Base-by-base conservation (phyloP, 2,888 invertebrate species). In the Unio pictorum region DNA sequence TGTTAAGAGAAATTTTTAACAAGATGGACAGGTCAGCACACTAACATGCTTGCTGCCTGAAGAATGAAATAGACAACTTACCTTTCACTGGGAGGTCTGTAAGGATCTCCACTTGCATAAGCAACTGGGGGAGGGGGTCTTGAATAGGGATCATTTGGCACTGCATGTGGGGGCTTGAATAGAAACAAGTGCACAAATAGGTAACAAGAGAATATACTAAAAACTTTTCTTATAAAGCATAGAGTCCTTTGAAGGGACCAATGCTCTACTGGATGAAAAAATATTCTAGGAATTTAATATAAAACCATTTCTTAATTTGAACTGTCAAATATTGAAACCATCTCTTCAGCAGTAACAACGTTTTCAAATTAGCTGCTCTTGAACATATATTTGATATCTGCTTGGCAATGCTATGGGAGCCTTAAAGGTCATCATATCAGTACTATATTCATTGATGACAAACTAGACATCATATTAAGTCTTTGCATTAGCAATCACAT, bases 51-150 rank as follows among this genome's bases (percentile, higher is more conserved):
- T 45, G 45, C 11, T 45, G 11, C 11, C 11, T 45, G 8, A 45
- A 45, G 11, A 45, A 45, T 45, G 15, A 45, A 45, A 45, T 45
- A 15, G 45, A 15, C 45, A 11, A 45, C 71, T 54, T 72, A 85
- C 83, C 85, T 84, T 26, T 86, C 84, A 66, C 79, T 71, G 11
- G 83, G 79, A 55, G 85, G 79, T 66, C 86, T 76, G 66, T 78
- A 75, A 54, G 80, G 78, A 60, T 76, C 84, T 64, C 85, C 82
- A 30, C 74, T 71, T 1, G 83, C 80, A 68, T 83, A 82, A 20
- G 81, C 72, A 6, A 73, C 68, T 55, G 93, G 64, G 4, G 82
- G 81, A 11, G 86, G 85, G 18, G 85, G 86, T 57, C 86, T 78
- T 45, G 87, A 87, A 71, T 81, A 80, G 4, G 78, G 79, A 61